Conservation (phyloP, 2,113 vertebrate genomes). For the Poeciliopsis turrubarensis region DNA sequence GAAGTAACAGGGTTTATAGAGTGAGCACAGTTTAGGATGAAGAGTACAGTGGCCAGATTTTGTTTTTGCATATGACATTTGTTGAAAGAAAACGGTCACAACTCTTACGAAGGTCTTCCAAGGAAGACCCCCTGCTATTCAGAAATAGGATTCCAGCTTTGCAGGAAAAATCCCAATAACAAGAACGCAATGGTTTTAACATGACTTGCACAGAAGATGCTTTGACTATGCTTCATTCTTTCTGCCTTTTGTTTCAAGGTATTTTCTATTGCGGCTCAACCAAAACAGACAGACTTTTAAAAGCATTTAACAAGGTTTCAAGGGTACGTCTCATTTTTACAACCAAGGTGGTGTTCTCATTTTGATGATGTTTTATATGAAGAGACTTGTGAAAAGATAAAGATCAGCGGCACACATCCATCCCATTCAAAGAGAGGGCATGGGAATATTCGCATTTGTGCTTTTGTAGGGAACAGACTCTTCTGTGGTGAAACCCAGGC, state of each 20-base stretch:
- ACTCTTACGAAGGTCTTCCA: slow-evolving; percentile 58
- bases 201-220: slow-evolving; percentile 63
- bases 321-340: slow-evolving; percentile 25
- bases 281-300: slow-evolving; percentile 53
- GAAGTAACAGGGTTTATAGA: neutral
- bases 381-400: slow-evolving; percentile 51
- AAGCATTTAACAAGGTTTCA: slow-evolving; percentile 39
- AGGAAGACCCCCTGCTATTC: slow-evolving; percentile 35
- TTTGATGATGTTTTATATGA: slow-evolving; percentile 43
- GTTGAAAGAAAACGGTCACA: neutral
- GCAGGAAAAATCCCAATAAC: slow-evolving; percentile 72
- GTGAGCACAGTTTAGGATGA: neutral
- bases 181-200: slow-evolving; percentile 75
- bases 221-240: slow-evolving; percentile 45
- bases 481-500: slow-evolving; percentile 42
- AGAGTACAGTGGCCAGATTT: neutral
- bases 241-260: slow-evolving; percentile 65
- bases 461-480: slow-evolving; percentile 53
- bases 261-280: slow-evolving; percentile 61
- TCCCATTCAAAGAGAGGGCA: slow-evolving; percentile 24
- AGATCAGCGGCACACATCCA: slow-evolving; percentile 42
- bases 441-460: slow-evolving; percentile 37
- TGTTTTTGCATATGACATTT: neutral
- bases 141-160: slow-evolving; percentile 54
- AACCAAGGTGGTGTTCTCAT: slow-evolving; percentile 45